phyloP scores from a whole-genome alignment of 2,888 invertebrate genomes.

The Uloborus plumipes region DNA sequence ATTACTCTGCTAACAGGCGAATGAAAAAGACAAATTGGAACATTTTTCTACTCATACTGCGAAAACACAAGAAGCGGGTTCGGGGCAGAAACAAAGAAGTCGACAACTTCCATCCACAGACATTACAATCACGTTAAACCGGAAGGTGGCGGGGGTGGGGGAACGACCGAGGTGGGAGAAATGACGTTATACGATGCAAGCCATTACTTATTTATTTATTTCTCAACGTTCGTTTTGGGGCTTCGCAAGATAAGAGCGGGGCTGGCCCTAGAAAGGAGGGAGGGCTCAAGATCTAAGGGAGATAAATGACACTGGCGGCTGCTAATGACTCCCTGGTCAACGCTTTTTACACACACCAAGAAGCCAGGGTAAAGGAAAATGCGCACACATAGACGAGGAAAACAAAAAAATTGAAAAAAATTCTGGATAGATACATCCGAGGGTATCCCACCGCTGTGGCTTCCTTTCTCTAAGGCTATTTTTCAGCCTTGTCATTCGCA shows the following conservation, averaged over 20 bases:
- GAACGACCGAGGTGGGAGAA: background rate
- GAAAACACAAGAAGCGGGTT: no score
- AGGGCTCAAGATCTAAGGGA: constrained; percentile 51
- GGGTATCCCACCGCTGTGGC: constrained; percentile 26
- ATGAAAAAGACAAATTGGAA: background rate
- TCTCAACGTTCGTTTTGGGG: constrained; percentile 45
- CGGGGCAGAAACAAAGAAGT: constrained; percentile 12
- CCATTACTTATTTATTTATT: constrained; percentile 59
- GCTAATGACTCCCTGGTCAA: constrained; percentile 64
- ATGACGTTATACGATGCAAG: constrained; percentile 53
- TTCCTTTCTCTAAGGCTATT: constrained; percentile 26
- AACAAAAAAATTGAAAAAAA: constrained; percentile 16
- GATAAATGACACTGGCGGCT: constrained; percentile 58
- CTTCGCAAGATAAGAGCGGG: constrained; percentile 50
- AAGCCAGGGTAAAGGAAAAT: constrained; percentile 22
- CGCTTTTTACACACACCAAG: constrained; percentile 57
- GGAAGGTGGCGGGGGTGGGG: constrained; percentile 23
- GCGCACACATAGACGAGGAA: constrained; percentile 4
- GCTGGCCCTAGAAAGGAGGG: constrained; percentile 31
- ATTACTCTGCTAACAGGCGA: constrained; percentile 15
- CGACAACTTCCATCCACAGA: constrained; percentile 38
- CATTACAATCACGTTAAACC: constrained; percentile 49
- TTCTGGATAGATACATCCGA: constrained; percentile 27
- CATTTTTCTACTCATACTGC: no score
- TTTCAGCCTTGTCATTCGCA: constrained; percentile 49